Percentiles rank a stretch among this genome's conserved stretches.
phyloP scores from a whole-genome alignment of 2,888 invertebrate species.

The Drosophila longiperda region DNA sequence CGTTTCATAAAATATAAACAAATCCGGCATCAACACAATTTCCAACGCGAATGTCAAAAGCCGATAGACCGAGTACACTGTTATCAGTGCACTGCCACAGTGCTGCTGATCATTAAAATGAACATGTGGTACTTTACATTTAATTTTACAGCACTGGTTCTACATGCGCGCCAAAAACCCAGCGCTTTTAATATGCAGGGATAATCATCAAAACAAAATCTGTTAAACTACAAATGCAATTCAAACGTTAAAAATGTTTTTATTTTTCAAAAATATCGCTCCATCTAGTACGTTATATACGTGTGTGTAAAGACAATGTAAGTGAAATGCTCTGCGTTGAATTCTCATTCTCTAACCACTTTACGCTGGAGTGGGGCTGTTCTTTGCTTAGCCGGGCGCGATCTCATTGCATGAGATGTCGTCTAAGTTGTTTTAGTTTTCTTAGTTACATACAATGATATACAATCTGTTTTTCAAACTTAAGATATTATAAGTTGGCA shows the following conservation, averaged over 20 bases:
- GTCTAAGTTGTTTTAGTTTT: conserved; percentile 39
- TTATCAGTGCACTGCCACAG: conserved; percentile 9
- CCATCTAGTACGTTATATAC: conserved; percentile 67
- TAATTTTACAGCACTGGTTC: conserved; percentile 15
- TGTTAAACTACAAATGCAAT: conserved; percentile 7
- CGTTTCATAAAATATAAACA: conserved; percentile 44
- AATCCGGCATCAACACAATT: conserved; percentile 8
- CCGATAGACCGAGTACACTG: background rate
- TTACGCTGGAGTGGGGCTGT: conserved; percentile 42
- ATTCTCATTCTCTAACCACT: conserved; percentile 60
- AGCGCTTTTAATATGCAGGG: too few relatives aligned
- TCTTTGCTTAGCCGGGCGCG: conserved; percentile 34
- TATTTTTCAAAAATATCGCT: conserved; percentile 77
- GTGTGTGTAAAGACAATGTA: conserved; percentile 61
- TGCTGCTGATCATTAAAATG: background rate
- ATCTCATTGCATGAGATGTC: conserved; percentile 68
- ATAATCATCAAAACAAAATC: too few relatives aligned
- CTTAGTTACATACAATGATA: conserved; percentile 68
- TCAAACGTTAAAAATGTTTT: conserved; percentile 75
- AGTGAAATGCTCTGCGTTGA: conserved; percentile 71
- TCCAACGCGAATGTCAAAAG: conserved; percentile 15
- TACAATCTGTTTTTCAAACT: conserved; percentile 62
- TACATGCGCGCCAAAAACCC: background rate
- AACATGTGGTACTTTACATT: background rate
- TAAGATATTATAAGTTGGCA: conserved; percentile 71